Evolutionary conservation across 1,140 invertebrate species (phyloP), one percentile per base, ranked within the genome.

Genomic region (Drosophila melanica): DNA sequence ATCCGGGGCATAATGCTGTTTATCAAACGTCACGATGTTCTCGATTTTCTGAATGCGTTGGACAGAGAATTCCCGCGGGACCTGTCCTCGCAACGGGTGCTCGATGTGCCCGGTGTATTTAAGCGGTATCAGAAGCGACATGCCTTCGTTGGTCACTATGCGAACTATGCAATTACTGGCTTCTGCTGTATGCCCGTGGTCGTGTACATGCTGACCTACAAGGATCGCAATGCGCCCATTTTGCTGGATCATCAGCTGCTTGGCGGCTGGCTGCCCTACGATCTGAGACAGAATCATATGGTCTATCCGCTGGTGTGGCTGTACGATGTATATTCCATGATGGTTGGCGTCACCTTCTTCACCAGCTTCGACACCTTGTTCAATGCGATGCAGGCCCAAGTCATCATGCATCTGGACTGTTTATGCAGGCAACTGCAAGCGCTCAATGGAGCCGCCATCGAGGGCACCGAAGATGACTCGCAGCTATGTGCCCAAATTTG

Each of bases 251-350:
- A 84, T 8, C 77, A 80, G 14, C 44, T 84, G 0, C 67, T 84
- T 3, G 73, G 60, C 0, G 73, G 80, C 10, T 84, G 77, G 76
- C 39, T 84, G 7, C 81, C 81, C 5, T 74, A 48, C 10, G 44
- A 50, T 4, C 0, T 85, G 11, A 47, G 81, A 11, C 45, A 60
- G 8, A 48, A 35, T 5, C 77, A 79, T 4, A 23, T 8, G 0
- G 35, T 33, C 0, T 84, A 85, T 41, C 47, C 60, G 1, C 8
- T 54, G 1, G 47, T 76, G 0, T 85, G 77, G 81, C 0, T 64
- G 0, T 37, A 64, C 8, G 81, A 84, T 23, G 6, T 69, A 0
- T 2, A 18, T 0, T 58, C 39, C 35, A 64, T 71, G n/a, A 0
- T 18, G 0, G 60, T 68, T 14, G 81, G 81, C 0, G 30, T 62